These are phyloP conservation scores for Rhabdophis nuchalis DNA, from an alignment of 2,797 vertebrate genomes.

Conservation along the genomic window DNA sequence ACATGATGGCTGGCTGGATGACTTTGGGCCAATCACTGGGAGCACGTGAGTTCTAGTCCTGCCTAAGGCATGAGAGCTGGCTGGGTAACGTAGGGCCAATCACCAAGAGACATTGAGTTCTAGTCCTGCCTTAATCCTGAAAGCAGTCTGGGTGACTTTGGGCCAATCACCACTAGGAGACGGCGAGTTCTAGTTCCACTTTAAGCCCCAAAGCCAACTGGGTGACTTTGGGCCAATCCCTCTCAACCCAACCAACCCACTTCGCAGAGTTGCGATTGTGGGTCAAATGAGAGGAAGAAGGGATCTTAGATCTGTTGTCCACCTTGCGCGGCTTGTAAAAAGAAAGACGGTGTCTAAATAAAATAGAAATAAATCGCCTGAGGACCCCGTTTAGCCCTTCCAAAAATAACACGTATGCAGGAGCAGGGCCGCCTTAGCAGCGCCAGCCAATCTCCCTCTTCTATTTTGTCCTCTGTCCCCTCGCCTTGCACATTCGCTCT, in stretches of 20 bases:
- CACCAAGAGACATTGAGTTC: neutral
- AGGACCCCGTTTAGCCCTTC: neutral
- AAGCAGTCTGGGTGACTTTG: neutral
- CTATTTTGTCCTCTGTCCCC: neutral
- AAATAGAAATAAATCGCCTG: neutral
- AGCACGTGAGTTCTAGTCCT: no score
- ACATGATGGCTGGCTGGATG: no score
- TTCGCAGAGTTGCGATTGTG: neutral
- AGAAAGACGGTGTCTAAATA: neutral
- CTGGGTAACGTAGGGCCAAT: no score
- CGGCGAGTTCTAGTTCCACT: no score
- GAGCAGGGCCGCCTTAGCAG: neutral
- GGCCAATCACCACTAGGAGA: neutral
- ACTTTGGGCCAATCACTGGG: no score
- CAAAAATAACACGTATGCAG: neutral
- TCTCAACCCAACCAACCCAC: neutral
- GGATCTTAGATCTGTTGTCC: neutral
- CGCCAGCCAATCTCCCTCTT: neutral
- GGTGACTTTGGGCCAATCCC: neutral
- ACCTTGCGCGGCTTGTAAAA: neutral
- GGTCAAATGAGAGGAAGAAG: neutral
- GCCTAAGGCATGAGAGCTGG: fast-evolving
- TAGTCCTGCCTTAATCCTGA: fast-evolving
- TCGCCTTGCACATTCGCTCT: neutral
- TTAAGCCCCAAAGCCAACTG: no score